A percentile compares a stretch with the other conserved stretches of the same genome.
Conservation (phyloP, 2,113 vertebrate species). For the Brachypodius melanocephalos region DNA sequence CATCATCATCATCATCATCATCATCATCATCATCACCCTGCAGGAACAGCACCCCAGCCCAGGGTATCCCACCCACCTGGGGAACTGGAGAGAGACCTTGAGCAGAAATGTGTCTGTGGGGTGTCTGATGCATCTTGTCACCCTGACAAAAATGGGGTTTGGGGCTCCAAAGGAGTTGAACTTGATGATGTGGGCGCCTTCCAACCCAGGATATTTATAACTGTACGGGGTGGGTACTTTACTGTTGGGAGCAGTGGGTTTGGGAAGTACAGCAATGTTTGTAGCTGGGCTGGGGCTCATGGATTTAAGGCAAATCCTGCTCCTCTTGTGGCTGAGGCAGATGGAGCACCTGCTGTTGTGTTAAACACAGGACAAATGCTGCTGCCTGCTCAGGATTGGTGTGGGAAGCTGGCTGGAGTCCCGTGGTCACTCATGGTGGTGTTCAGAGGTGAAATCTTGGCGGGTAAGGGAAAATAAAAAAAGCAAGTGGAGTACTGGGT, state of each 20-base stretch:
- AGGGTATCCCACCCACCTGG: neutral
- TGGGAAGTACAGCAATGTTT: neutral
- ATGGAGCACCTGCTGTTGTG: neutral
- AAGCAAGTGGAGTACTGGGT: accelerated
- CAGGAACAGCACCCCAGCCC: neutral
- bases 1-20: neutral
- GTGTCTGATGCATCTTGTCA: neutral
- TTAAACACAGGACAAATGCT: accelerated
- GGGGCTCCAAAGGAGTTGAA: neutral
- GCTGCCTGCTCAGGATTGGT: accelerated
- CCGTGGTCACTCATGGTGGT: accelerated
- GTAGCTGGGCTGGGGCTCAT: neutral
- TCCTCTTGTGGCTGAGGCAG: neutral
- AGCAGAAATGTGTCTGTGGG: neutral
- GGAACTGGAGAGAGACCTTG: neutral
- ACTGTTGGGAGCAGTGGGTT: neutral
- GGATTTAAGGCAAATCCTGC: neutral
- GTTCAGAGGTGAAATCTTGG: neutral
- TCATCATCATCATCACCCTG: neutral
- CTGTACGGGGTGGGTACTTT: neutral
- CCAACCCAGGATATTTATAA: neutral
- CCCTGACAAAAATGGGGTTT: neutral
- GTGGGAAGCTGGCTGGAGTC: neutral
- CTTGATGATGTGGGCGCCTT: neutral
- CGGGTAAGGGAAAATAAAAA: neutral